Evolutionary conservation across 2,113 vertebrate genomes (phyloP), one percentile per base, ranked within the genome.

Genomic region (Scomber scombrus): DNA sequence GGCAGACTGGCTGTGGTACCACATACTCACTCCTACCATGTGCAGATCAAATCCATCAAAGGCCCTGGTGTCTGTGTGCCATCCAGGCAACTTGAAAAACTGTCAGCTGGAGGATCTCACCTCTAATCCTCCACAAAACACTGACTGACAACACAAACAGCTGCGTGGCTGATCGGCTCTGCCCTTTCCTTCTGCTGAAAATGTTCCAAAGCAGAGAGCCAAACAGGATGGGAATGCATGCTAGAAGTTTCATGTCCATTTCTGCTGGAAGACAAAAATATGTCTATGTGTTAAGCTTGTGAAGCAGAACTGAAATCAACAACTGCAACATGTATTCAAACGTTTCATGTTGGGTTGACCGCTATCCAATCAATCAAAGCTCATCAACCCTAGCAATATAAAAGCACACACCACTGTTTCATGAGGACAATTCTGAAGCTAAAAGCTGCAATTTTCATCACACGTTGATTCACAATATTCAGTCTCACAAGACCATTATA

Each of bases 101-200:
- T 75, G 86, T 89, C 81, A 92, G 77, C 81, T 58, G 69, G 40
- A n/a, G 74, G 64, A 71, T 83, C 55, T 86, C 47, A 63, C 34
- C 78, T 57, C 52, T 88, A 90, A 94, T 91, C 91, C 86, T 47
- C 56, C 70, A 56, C 75, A 88, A 89, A 89, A 75, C 80, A 75
- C 80, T 49, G 88, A 81, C 15, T 83, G 87, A 88, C 78, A 90
- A 65, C 58, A 75, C 69, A 80, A 90, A 86, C 94, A 94, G 90
- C 92, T 93, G 93, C 29, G 52, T 19, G 50, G 66, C 76, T 46
- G 54, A 65, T 56, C 68, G 58, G 21, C 74, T 64, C 56, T 54
- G 50, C 19, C 46, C 45, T 16, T 45, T 23, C 19, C 49, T 11
- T 55, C 40, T 72, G 73, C 76, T 84, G 75, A 83, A 88, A 88